Conservation (phyloP, 2,888 invertebrate species). For the Nymphalis c-album region DNA sequence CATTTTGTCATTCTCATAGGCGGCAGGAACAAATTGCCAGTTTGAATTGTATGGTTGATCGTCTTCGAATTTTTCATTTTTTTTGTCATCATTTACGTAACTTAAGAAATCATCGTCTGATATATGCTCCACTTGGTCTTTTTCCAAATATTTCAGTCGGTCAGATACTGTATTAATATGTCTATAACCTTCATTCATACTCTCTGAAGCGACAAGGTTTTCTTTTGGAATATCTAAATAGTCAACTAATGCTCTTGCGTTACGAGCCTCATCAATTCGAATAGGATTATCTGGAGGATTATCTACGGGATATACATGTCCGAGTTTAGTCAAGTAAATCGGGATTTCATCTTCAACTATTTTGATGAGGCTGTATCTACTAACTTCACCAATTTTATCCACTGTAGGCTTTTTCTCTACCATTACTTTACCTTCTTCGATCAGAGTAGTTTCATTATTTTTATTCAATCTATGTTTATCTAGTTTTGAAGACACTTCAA, state of each 20-base stretch:
- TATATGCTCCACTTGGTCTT: conserved; percentile 54
- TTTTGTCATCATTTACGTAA: conserved; percentile 69
- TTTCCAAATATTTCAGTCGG: conserved; percentile 43
- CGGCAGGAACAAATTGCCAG: conserved; percentile 77
- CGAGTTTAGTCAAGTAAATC: conserved; percentile 73
- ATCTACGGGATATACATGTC: conserved; percentile 75
- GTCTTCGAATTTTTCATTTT: conserved; percentile 43
- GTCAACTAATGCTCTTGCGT: conserved; percentile 69
- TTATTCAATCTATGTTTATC: conserved; percentile 82
- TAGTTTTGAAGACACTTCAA: conserved; percentile 85
- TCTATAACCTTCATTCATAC: conserved; percentile 75
- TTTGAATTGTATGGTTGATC: conserved; percentile 48
- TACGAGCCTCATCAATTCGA: conserved; percentile 76
- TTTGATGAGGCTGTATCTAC: conserved; percentile 85
- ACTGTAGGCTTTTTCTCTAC: conserved; percentile 83
- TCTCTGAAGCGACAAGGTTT: conserved; percentile 75
- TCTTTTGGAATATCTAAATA: conserved; percentile 68
- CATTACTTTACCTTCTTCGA: conserved; percentile 77
- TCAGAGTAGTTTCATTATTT: conserved; percentile 76
- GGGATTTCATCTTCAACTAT: conserved; percentile 83
- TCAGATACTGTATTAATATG: conserved; percentile 58
- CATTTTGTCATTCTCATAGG: conserved; percentile 68
- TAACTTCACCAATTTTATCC: conserved; percentile 86
- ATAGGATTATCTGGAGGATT: conserved; percentile 75
- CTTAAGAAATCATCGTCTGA: conserved; percentile 64